Base-by-base conservation (phyloP, 2,797 vertebrate genomes). In the Brachyrhaphis roseni region DNA sequence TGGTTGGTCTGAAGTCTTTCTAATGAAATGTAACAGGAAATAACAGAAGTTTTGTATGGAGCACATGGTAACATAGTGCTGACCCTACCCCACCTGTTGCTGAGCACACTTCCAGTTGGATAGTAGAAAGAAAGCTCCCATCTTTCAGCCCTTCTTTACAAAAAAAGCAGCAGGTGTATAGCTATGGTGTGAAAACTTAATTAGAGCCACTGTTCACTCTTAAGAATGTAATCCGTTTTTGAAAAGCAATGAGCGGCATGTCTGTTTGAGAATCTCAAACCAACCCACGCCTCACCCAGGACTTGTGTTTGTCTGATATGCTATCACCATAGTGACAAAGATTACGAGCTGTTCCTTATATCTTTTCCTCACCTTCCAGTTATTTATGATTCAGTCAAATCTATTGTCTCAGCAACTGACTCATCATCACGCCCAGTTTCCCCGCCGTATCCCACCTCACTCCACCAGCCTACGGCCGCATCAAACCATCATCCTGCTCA, bases 391-490 rank as follows among this genome's bases (percentile, higher is more conserved):
- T 82, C 31, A 73, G 23, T 53, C 46, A 75, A 76, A 59, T 26
- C 49, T 45, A 55, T 5, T n/a, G 1, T 73, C 70, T 74, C 43
- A 73, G 10, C 6, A 28, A 62, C 13, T 34, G 78, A 31, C 41
- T 82, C 53, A 41, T 76, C 76, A 34, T 86, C 82, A 72, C 77
- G n/a, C 41, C 45, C 62, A 62, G 46, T 49, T 49, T 66, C 45
- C 23, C 45, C 47, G 0, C 49, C 2, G 49, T 16, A 72, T 75
- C 82, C 79, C 43, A 23, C 59, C 39, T 55, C 72, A 51, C 31
- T 79, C 79, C 62, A 11, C 83, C 80, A 76, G 73, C 77, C 84
- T 78, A 36, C 6, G 77, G 18, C 78, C 28, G 72, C 59, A 78
- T 47, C 68, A 6, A n/a, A 39, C 53, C 23, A n/a, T 66, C 49